Evolutionary conservation across 2,113 vertebrate species (phyloP), one percentile per base, ranked within the genome.

Genomic region (Elachura formosa): DNA sequence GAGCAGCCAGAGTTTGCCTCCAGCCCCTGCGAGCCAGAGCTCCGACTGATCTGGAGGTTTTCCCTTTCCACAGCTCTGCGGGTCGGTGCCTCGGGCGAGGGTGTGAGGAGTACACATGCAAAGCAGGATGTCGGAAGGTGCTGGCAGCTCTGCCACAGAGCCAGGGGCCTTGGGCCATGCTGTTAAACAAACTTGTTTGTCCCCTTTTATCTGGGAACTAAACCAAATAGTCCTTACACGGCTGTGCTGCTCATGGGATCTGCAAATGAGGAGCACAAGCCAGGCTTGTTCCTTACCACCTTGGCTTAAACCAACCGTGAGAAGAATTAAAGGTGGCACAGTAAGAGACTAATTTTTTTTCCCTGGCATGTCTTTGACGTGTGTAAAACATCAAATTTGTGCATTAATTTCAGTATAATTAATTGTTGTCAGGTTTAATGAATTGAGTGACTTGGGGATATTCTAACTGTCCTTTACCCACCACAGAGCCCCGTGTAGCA

Each of bases 351-450:
- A 26, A 26, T 10, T 33, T 56, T 51, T 82, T 55, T 63, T 81
- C 45, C 55, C 59, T 91, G 43, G 51, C 52, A 10, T 51, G 54
- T 61, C 78, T 83, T 61, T 40, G 67, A 75, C 31, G 2, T 36
- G 52, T 66, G 66, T 72, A 74, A 90, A 95, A 62, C 38, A 23
- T 89, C 69, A 45, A 12, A 33, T 73, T 72, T 89, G 74, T 1
- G 1, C 67, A 71, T 91, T 94, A 45, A 91, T 95, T 93, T 94
- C 22, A 31, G 24, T 82, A 48, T 71, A 78, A 91, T 93, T 92
- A 77, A 41, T 84, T 81, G 49, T 82, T 80, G 64, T 72, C 81
- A 34, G 34, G 80, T 17, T 89, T 82, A 84, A 91, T 84, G 28
- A 94, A 61, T 28, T 34, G 71, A 84, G 62, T 84, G 73, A 63